A percentile compares a stretch with the other conserved stretches of the same genome.
Conservation (phyloP, 2,888 invertebrate genomes). For the Tetheella fluctuosa region DNA sequence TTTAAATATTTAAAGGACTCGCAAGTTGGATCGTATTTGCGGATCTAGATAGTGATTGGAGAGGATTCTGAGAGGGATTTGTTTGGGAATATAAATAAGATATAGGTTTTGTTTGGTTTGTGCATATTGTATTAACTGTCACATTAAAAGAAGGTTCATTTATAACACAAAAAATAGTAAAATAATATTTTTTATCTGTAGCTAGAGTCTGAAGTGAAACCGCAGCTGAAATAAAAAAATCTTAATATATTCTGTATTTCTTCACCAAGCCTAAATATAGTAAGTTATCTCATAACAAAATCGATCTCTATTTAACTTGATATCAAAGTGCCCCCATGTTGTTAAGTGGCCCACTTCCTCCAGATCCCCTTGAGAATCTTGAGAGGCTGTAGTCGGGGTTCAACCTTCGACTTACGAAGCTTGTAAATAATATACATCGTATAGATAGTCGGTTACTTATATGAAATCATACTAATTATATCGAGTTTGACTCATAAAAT, state of each 20-base stretch:
- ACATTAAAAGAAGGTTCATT: no score
- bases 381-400: conserved; percentile 12
- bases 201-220: no score
- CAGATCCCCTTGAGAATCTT: conserved; percentile 17
- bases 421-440: not conserved
- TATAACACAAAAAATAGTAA: no score
- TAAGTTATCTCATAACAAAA: conserved; percentile 3
- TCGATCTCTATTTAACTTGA: conserved; percentile 6
- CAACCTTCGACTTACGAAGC: conserved; percentile 11
- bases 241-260: not conserved
- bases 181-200: no score
- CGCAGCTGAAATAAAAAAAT: no score
- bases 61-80: not conserved
- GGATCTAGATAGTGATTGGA: not conserved
- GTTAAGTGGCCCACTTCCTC: conserved; percentile 31
- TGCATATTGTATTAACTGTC: not conserved
- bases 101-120: not conserved
- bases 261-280: not conserved
- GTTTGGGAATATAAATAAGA: not conserved
- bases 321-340: conserved; percentile 12
- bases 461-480: not conserved
- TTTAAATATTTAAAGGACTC: conserved; percentile 7
- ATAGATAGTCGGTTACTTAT: not conserved
- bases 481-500: not conserved
- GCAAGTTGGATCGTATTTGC: not conserved